Conservation (phyloP, 2,113 vertebrate species). For the Trichechus manatus region DNA sequence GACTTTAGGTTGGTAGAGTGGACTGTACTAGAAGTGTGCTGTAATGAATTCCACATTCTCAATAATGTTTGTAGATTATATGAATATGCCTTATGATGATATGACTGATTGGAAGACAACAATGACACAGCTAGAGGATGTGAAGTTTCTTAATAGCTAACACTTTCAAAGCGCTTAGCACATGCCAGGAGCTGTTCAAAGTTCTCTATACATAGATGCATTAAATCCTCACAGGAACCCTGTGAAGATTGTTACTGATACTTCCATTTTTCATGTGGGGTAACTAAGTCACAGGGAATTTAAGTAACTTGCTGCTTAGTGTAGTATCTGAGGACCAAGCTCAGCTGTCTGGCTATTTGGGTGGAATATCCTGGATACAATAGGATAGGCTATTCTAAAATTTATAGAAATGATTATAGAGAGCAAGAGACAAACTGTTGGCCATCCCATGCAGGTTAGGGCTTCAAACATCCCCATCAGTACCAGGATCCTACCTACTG, state of each 20-base stretch:
- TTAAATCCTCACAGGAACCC: not conserved
- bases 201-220: not conserved
- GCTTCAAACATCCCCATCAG: not conserved
- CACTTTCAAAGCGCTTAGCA: not conserved
- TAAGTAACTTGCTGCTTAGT: not conserved
- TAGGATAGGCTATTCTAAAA: not conserved
- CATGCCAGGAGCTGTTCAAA: not conserved
- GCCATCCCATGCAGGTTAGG: not conserved
- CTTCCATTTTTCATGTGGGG: not conserved
- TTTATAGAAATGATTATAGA: not conserved
- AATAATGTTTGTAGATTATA: constrained; percentile 23
- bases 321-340: not conserved
- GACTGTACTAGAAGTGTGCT: not conserved
- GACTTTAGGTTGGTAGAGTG: not conserved
- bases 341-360: not conserved
- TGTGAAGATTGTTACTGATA: not conserved
- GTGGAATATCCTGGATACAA: not conserved
- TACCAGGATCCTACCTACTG: not conserved
- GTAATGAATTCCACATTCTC: constrained; percentile 19
- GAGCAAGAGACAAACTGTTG: not conserved
- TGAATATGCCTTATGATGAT: constrained; percentile 26
- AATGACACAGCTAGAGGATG: not conserved
- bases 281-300: not conserved
- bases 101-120: constrained; percentile 8
- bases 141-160: not conserved